Percentiles rank a stretch among this genome's conserved stretches.
Conservation (phyloP, 64 coral and sea anemone species). For the Stichodactyla mertensii region DNA sequence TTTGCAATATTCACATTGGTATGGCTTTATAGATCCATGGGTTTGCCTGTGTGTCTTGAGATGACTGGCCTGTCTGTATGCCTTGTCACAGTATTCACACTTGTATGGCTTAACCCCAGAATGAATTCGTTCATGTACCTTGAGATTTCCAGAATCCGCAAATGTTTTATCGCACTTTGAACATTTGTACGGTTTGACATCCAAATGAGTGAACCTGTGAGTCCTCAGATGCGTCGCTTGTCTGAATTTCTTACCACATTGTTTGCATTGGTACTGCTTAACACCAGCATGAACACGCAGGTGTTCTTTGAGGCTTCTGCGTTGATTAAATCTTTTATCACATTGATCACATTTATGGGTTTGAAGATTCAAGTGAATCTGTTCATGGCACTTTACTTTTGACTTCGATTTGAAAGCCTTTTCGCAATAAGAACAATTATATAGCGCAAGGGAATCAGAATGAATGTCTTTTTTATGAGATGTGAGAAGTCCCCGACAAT, state of each 20-base stretch:
- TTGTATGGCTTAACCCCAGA: slow-evolving; percentile 7
- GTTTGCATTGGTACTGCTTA: background rate
- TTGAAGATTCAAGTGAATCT: background rate
- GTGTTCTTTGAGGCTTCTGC: background rate
- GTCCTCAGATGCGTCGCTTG: background rate
- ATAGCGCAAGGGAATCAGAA: background rate
- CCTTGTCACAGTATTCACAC: background rate
- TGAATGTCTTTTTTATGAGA: background rate
- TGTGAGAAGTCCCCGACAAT: no score
- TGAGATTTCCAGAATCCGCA: background rate
- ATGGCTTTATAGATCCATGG: background rate
- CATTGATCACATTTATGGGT: background rate
- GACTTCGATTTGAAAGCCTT: background rate
- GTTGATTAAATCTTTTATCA: background rate
- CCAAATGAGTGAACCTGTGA: background rate
- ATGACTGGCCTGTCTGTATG: background rate
- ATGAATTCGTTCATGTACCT: background rate
- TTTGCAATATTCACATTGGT: background rate
- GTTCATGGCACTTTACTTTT: background rate
- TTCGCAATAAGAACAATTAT: background rate
- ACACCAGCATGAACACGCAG: background rate
- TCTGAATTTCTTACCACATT: background rate
- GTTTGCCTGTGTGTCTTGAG: background rate
- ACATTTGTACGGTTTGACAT: background rate
- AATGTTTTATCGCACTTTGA: background rate